phyloP scores from a whole-genome alignment of 2,888 invertebrate genomes.

The Sarcophaga subvicina region DNA sequence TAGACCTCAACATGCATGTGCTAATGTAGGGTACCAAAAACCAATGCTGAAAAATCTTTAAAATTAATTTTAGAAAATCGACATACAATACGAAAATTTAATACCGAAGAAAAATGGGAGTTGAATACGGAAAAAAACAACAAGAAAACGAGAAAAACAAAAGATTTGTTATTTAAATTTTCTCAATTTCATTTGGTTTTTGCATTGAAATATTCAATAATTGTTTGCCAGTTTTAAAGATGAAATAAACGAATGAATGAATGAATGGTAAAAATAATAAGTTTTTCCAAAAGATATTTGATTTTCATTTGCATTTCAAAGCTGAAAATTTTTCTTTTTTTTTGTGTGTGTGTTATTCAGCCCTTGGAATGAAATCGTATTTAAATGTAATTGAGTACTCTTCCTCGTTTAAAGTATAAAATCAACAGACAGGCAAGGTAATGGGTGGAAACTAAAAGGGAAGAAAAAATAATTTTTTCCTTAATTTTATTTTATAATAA shows the following conservation, averaged over 20 bases:
- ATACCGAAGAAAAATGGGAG: background rate
- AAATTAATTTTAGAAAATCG: constrained; percentile 50
- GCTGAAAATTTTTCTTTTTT: background rate
- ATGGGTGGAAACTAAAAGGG: too few species aligned
- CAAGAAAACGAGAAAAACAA: background rate
- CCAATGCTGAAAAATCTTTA: background rate
- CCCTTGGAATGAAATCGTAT: background rate
- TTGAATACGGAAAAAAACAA: background rate
- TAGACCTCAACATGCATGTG: too few species aligned
- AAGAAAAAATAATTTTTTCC: too few species aligned
- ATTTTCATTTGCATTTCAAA: constrained; percentile 55
- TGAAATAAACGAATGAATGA: background rate
- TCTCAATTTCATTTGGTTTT: constrained; percentile 1
- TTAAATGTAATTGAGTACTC: too few species aligned
- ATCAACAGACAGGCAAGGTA: too few species aligned
- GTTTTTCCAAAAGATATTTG: constrained; percentile 23
- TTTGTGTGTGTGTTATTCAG: background rate
- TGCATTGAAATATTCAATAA: constrained; percentile 48
- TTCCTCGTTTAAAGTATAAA: too few species aligned
- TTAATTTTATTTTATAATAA: too few species aligned
- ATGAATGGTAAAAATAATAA: background rate
- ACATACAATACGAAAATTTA: constrained; percentile 39
- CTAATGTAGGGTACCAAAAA: background rate
- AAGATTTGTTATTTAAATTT: constrained; percentile 39
- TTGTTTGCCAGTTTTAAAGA: constrained; percentile 34